Evolutionary conservation across 2,797 vertebrate genomes (phyloP).

Genomic region (Micropoecilia bifurca): DNA sequence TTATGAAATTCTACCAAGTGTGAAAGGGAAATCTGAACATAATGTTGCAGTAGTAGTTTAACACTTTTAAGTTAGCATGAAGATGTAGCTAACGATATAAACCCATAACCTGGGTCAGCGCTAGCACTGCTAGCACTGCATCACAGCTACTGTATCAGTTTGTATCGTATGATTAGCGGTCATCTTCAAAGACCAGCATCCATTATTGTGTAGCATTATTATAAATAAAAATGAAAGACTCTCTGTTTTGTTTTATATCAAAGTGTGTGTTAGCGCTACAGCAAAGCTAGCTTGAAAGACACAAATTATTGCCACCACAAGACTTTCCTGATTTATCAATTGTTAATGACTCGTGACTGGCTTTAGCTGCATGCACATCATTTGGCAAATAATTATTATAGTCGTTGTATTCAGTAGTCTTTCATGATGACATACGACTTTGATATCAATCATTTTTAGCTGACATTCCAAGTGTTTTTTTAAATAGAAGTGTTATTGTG

Average conservation of each 20-base stretch:
- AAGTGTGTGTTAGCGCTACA: not conserved
- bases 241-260: not conserved
- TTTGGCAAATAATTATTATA: not conserved
- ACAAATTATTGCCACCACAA: not conserved
- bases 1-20: not conserved
- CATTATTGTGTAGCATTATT: not conserved
- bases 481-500: not conserved
- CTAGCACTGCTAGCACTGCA: too few relatives aligned
- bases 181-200: too few relatives aligned
- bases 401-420: not conserved
- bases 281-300: not conserved
- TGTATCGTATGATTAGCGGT: too few relatives aligned
- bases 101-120: not conserved
- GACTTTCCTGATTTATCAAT: not conserved
- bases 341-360: not conserved
- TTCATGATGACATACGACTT: not conserved
- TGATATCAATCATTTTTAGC: not conserved
- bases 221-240: not conserved
- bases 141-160: too few relatives aligned
- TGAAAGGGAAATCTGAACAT: not conserved
- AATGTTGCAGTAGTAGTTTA: not conserved
- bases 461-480: not conserved
- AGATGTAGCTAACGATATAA: not conserved
- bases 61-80: not conserved
- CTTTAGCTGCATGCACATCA: not conserved